Evolutionary conservation across 2,888 invertebrate species (phyloP), one percentile per base, ranked within the genome.

Genomic region (Drosophila longiperda): DNA sequence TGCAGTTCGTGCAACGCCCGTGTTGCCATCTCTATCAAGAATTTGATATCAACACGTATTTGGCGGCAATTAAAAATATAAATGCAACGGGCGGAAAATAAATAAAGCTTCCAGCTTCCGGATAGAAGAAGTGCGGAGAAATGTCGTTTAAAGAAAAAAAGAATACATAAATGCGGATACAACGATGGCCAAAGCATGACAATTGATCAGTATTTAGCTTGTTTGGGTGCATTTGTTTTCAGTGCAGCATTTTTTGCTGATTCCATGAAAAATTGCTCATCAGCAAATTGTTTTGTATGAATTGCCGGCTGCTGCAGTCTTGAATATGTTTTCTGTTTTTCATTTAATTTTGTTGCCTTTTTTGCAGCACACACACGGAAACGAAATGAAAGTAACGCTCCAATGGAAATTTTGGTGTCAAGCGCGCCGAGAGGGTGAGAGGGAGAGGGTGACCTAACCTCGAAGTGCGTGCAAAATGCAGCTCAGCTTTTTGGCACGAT

Each of bases 191-290:
- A 29, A 15, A 29, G 20, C 20, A 52, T 29, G 20, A 36, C 29
- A 52, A 11, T 40, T 69, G 38, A 20, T 12, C 33, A 40, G 38
- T 15, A 17, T 29, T 1, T 8, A 11, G 4, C 40, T 20, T 57
- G 12, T 36, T 34, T 23, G 54, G 36, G 20, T 20, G 52, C 38
- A 72, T 68, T 65, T 82, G 52, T 87, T 72, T 73, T 63, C 71
- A 68, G 75, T 84, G 83, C 80, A 85, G 33, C 70, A 76, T 83
- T 84, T 87, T 71, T 64, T 80, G 88, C 88, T 84, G 88, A 87
- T 74, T 70, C 72, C 68, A 64, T 50, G 48, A 65, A 82, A 80
- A 68, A 48, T 65, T 38, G 73, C 57, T 64, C 67, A 69, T 67
- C 69, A 75, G 75, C 73, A 72, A 77, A 84, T 87, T 77, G 65